Evolutionary conservation across 2,888 invertebrate species (phyloP), one percentile per base, ranked within the genome.

Genomic region (Baccha elongata): DNA sequence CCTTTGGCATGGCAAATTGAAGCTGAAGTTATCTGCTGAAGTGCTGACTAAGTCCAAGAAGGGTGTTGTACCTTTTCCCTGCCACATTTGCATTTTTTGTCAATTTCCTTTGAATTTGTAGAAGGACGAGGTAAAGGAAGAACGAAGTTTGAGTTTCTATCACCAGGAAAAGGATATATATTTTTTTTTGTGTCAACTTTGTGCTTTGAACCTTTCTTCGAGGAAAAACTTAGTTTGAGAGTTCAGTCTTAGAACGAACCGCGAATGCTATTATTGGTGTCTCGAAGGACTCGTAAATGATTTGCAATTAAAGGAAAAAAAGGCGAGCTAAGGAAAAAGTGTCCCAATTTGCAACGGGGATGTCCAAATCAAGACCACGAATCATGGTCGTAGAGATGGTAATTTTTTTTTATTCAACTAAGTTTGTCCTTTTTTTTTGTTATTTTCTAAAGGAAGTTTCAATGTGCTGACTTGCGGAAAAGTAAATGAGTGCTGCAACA

Each of bases 401-500:
- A 64, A 68, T 35, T 83, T 76, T 83, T 75, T 74, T 76, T 48
- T 40, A 42, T 10, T 42, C 68, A 35, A 58, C 35, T 55, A 29
- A 37, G 48, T 53, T 71, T 32, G 40, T 40, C 21, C 29, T 69
- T 35, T 46, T 60, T 48, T 44, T 42, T 58, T 48, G 29, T 52
- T 46, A 35, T 29, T 58, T 50, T 26, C 32, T 3, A 19, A 29
- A 52, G 68, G 42, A 46, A 64, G 53, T 65, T 73, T 67, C 65
- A 75, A 71, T 75, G 76, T 83, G 83, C 83, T 83, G 83, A 83
- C 83, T 83, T 83, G 83, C 76, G 78, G 83, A 83, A 81, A 83
- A 83, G 72, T 83, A 78, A 78, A 72, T 78, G 83, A 83, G 72
- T 69, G 72, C 67, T 83, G 83, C 78, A 78, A 83, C 83, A 78